Base-by-base conservation (phyloP, 2,113 vertebrate genomes). In the Limnothrissa miodon region DNA sequence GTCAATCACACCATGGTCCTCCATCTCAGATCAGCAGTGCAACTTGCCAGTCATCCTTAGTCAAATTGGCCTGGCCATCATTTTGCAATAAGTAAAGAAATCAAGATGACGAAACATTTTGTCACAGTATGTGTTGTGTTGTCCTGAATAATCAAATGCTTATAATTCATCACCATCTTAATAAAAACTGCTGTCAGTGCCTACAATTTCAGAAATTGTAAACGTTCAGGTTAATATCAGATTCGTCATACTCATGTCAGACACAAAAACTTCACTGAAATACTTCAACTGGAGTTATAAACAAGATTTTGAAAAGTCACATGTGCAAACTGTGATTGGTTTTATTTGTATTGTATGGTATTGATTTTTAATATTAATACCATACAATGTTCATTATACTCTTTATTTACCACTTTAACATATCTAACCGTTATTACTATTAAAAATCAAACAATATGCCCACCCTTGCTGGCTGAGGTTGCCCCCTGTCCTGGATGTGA, bases 401-500 rank as follows among this genome's bases (percentile, higher is more conserved):
- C 56, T 1, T 1, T 29, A n/a, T 62, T 56, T 21, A n/a, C 25
- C 59, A 9, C 9, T 74, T 74, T 36, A 36, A 74, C 15, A 0
- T 74, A 3, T 74, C 29, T 13, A 62, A n/a, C 23, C 13, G 11
- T 2, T 13, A 33, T 5, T 74, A 29, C 42, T 42, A 42, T 42
- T 42, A 36, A 11, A 36, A 74, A 74, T 74, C 66, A 36, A 29
- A 29, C 29, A 29, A 29, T n/a, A n/a, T n/a, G n/a, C n/a, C 10
- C n/a, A 62, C 23, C 59, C 25, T 62, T 62, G 29, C n/a, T 62
- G 25, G 25, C 66, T 15, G 66, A 0, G 33, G 66, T 74, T 36
- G 66, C 66, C 5, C 10, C 10, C 66, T 74, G 62, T 33, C 66
- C 66, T 36, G 66, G 66, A 8, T 0, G 1, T 89, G 87, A 90